Base-by-base conservation (phyloP, 2,888 invertebrate genomes). In the Odontocerum albicorne region DNA sequence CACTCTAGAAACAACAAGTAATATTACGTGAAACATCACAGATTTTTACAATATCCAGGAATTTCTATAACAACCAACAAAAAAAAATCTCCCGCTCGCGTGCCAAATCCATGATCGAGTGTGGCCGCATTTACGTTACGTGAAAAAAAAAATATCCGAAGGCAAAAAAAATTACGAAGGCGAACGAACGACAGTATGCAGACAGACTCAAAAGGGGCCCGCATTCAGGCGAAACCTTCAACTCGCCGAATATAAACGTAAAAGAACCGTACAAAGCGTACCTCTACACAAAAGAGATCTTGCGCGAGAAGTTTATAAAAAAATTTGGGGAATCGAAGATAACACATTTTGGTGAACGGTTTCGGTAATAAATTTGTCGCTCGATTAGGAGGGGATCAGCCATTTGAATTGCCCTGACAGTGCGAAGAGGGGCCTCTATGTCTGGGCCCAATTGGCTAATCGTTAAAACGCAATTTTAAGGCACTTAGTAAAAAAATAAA, bases 131-230 rank as follows among this genome's bases (percentile, higher is more conserved):
- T 36, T 22, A 19, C 33, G 17, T 20, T 36, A 20, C 35, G 47
- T 46, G 31, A 27, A 33, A 45, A 45, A 45, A n/a, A n/a, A n/a
- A 45, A 45, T 36, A 33, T 21, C 6, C 27, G 27, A 27, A 27
- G 27, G 27, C 27, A 33, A 45, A 45, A 45, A 27, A 27, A 27
- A 45, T 31, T 36, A 33, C 20, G 47, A 47, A 47, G 47, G 47
- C 47, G 47, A 47, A 47, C 22, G 36, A 47, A 47, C 47, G 27
- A 10, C 27, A 27, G 4, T 10, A 27, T 27, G 10, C 47, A 47
- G 47, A 47, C 47, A 35, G 27, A 15, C 13, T 13, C 35, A 20
- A 46, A 21, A 36, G 33, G 45, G 45, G 43, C 36, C 47, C 35
- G 15, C 36, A 36, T 36, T 22, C 22, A 22, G 20, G 36, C 27